These are phyloP conservation scores for Exaiptasia diaphana DNA, from an alignment of 64 coral and sea anemone species.

Conservation along the genomic window DNA sequence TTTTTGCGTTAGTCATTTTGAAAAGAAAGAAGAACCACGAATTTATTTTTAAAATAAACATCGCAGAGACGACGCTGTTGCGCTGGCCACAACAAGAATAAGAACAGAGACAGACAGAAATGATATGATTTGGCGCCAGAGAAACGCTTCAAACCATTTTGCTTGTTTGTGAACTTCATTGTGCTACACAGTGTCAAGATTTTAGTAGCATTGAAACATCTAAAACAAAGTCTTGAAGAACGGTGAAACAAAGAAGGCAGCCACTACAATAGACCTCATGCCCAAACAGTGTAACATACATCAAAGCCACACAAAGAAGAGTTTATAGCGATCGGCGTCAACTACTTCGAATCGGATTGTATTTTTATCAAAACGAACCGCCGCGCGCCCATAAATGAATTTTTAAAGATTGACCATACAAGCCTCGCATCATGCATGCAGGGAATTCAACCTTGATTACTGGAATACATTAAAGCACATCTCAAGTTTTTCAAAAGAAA, in stretches of 20 bases:
- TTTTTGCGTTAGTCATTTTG: background rate
- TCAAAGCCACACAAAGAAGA: constrained; percentile 7
- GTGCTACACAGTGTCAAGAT: background rate
- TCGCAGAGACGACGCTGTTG: background rate
- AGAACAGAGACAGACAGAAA: background rate
- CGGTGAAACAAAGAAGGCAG: background rate
- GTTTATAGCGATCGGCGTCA: constrained; percentile 1
- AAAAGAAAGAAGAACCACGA: background rate
- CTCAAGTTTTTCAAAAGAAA: constrained; percentile 73
- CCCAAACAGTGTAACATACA: constrained; percentile 4
- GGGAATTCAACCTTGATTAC: constrained; percentile 54
- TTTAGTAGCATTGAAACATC: too few species aligned
- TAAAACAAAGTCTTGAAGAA: too few species aligned
- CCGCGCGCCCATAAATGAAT: constrained; percentile 72
- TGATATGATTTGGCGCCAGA: background rate
- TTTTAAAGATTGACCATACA: constrained; percentile 81
- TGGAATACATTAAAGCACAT: constrained; percentile 76
- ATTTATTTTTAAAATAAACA: constrained; percentile 1
- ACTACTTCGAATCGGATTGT: constrained; percentile 42
- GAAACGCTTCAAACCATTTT: background rate
- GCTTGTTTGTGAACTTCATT: background rate
- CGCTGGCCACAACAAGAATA: background rate
- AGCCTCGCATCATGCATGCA: too few species aligned
- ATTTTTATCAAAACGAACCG: constrained; percentile 67
- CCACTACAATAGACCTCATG: background rate